Evolutionary conservation across 2,113 vertebrate genomes (phyloP), one percentile per base, ranked within the genome.

Genomic region (mouse (Mus musculus)): DNA sequence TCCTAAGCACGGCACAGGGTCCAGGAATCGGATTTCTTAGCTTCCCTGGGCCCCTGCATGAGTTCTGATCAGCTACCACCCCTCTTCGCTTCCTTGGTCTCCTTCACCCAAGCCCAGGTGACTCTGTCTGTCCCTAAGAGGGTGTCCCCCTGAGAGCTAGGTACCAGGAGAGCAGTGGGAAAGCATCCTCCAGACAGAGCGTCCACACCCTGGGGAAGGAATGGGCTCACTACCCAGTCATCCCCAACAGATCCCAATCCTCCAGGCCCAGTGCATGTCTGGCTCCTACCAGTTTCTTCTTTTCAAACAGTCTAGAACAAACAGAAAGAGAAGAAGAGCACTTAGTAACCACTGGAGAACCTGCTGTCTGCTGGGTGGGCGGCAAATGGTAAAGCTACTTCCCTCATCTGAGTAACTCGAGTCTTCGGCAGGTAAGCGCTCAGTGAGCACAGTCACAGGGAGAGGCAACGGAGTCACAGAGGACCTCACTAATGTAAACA

Each of bases 141-240:
- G 67, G 0, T 26, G 65, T 30, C 80, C 69, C 52, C 11, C 20
- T 30, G 2, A 36, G 78, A 67, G 19, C 0, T 1, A 30, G 80
- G 67, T 0, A 4, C 5, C 39, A 13, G 9, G 0, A 30, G 17
- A 46, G 30, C 61, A 28, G 10, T 3, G 1, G 4, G 19, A 33
- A 19, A 8, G 5, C 10, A 3, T 6, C 26, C 20, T 71, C 71
- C 7, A 36, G 59, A 54, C 85, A 36, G 39, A 65, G 82, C 33
- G 63, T 49, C 26, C 28, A 49, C 61, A 67, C 8, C 28, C 61
- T 42, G 28, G 16, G 7, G 65, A 67, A 30, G 39, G 61, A 42
- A 56, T 28, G 80, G 80, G 36, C 36, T 59, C 14, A 42, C 59
- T 26, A 33, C 30, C 67, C 28, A 69, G 59, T 19, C 39, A 61